These are phyloP conservation scores for Gymnocypris eckloni DNA, from an alignment of 2,797 vertebrate genomes.

Conservation along the genomic window DNA sequence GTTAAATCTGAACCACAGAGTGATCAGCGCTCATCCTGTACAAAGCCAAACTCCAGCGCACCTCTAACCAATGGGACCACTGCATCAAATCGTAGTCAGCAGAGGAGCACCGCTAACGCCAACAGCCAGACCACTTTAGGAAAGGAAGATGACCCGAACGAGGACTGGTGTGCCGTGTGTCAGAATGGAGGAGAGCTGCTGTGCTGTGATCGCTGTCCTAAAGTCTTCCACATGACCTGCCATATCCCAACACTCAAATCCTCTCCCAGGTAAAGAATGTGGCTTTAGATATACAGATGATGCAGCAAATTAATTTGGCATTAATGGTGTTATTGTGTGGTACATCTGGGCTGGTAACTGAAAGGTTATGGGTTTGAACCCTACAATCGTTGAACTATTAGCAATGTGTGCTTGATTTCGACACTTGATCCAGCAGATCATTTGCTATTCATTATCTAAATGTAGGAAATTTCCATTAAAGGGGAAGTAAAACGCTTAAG, in stretches of 20 bases:
- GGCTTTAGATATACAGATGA: background rate
- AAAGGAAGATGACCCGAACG: constrained; percentile 96
- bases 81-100: constrained; percentile 71
- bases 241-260: constrained; percentile 95
- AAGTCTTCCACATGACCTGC: constrained; percentile 98
- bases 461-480: background rate
- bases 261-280: constrained; percentile 82
- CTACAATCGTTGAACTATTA: background rate
- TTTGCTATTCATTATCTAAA: background rate
- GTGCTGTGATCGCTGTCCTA: constrained; percentile 97
- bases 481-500: too few species aligned
- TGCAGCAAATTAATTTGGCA: background rate
- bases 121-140: constrained; percentile 63
- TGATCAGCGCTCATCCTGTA: constrained; percentile 79
- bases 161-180: constrained; percentile 99
- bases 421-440: background rate
- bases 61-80: constrained; percentile 86
- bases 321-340: background rate
- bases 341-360: background rate
- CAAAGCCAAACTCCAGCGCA: constrained; percentile 69
- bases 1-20: constrained; percentile 89
- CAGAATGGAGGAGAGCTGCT: constrained; percentile 96
- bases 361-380: background rate
- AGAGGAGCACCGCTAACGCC: constrained; percentile 63
- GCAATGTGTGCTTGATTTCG: background rate